Conservation (phyloP, 2,888 invertebrate genomes). For the Caenorhabditis uteleia region DNA sequence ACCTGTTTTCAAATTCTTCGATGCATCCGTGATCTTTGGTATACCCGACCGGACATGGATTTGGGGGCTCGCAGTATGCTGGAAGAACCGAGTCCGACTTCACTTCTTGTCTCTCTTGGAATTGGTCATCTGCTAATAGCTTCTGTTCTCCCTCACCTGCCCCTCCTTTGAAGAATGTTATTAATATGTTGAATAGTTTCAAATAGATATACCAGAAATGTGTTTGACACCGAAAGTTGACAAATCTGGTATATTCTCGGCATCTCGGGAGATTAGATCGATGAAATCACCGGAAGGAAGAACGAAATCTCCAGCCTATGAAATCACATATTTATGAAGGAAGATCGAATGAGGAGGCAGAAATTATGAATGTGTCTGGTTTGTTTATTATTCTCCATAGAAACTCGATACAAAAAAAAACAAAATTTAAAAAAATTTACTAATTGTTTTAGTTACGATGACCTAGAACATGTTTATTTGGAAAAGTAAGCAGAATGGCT, state of each 20-base stretch:
- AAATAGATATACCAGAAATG: slow-evolving; percentile 55
- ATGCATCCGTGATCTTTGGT: slow-evolving; percentile 74
- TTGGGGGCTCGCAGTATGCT: slow-evolving; percentile 98
- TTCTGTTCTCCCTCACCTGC: slow-evolving; percentile 81
- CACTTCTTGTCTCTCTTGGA: slow-evolving; percentile 72
- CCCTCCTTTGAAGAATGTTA: slow-evolving; percentile 73
- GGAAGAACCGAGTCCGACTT: slow-evolving; percentile 91
- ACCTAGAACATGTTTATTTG: too few species aligned
- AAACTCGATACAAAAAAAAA: too few species aligned
- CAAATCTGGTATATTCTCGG: slow-evolving; percentile 57
- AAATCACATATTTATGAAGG: too few species aligned
- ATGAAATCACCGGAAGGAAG: slow-evolving; percentile 61
- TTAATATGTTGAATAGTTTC: slow-evolving; percentile 4
- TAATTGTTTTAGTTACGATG: too few species aligned
- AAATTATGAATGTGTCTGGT: too few species aligned
- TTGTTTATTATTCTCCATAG: too few species aligned
- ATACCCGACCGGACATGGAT: slow-evolving; percentile 95
- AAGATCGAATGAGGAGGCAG: too few species aligned
- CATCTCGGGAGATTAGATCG: slow-evolving; percentile 63
- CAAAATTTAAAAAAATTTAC: too few species aligned
- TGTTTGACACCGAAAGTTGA: slow-evolving; percentile 62
- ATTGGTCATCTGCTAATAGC: slow-evolving; percentile 72
- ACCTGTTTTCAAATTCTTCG: slow-evolving; percentile 76
- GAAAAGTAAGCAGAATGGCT: too few species aligned
- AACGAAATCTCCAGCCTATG: slow-evolving; percentile 35